Base-by-base conservation (phyloP, 2,113 vertebrate species). In the Aphyosemion australe region DNA sequence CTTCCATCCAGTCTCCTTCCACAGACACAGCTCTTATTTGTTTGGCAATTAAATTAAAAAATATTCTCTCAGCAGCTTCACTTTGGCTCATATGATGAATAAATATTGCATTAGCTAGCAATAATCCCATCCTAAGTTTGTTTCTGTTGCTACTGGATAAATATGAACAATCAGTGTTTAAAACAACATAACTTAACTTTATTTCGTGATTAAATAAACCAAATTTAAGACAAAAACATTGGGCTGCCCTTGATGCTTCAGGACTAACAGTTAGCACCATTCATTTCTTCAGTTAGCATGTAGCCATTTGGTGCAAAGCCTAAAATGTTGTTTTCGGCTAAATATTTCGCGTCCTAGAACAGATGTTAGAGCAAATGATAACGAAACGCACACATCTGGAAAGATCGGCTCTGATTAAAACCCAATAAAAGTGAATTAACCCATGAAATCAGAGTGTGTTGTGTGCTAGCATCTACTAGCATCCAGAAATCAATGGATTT, bases 371-470 rank as follows among this genome's bases (percentile, higher is more conserved):
- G 2, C 13, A 15, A 4, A n/a, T 21, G 11, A 20, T 1, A 6
- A 50, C 60, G 1, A 20, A 5, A 9, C 6, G 1, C 1, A 16
- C 16, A 4, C 1, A 57, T 55, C 15, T 41, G 10, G 13, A 57
- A 47, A 58, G 34, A 26, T 79, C 51, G 66, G 65, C 61, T 16
- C 3, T 9, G 11, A 3, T 48, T 43, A 31, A 51, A 37, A 32
- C 9, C n/a, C 19, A 43, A 12, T 6, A 45, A 16, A 19, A 6
- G 9, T n/a, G 1, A 13, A 31, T 65, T 3, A 18, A 15, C 3
- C 39, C 6, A 8, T 34, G 32, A 66, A 65, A 63, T 32, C 0
- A 3, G 12, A 48, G 34, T 37, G 6, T 37, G 6, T n/a, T 4
- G 16, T 42, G 20, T 32, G 15, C 13, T 37, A n/a, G 26, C 18